These are phyloP conservation scores for Lipophrys pholis DNA, from an alignment of 2,113 vertebrate genomes.

Conservation along the genomic window DNA sequence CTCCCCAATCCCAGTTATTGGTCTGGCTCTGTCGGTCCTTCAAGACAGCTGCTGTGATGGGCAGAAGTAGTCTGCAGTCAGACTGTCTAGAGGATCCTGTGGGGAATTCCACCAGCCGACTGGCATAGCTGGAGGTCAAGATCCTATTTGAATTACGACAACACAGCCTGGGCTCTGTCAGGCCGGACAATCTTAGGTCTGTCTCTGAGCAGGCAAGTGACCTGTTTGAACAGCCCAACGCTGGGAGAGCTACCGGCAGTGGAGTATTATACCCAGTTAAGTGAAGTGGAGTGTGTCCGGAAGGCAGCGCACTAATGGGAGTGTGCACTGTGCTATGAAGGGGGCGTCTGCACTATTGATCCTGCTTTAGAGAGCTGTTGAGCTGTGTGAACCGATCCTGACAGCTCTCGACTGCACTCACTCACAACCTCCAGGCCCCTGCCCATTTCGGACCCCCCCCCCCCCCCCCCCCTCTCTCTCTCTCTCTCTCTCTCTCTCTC, in stretches of 20 bases:
- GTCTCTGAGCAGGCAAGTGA: constrained; percentile 47
- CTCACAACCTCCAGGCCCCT: constrained; percentile 65
- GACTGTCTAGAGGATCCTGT: constrained; percentile 48
- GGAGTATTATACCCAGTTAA: constrained; percentile 55
- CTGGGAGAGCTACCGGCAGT: constrained; percentile 40
- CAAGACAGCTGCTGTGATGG: constrained; percentile 54
- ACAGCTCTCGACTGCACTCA: constrained; percentile 60
- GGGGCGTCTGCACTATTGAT: constrained; percentile 73
- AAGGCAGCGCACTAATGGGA: constrained; percentile 74
- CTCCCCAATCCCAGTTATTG: constrained; percentile 63
- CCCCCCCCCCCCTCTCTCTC: too few relatives aligned
- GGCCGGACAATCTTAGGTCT: constrained; percentile 35
- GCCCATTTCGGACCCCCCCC: constrained; percentile 57
- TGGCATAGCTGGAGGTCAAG: constrained; percentile 69
- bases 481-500: constrained; percentile 61
- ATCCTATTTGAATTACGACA: constrained; percentile 54
- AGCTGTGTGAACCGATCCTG: constrained; percentile 70
- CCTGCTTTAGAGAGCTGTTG: constrained; percentile 80
- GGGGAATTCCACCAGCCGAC: constrained; percentile 63
- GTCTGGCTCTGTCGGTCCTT: constrained; percentile 57
- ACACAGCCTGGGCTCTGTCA: constrained; percentile 24
- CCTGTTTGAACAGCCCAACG: constrained; percentile 30
- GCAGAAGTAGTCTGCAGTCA: constrained; percentile 49
- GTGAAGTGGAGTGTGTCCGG: constrained; percentile 70
- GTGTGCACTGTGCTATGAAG: constrained; percentile 54